Evolutionary conservation across 2,113 vertebrate species (phyloP), one percentile per base, ranked within the genome.

Genomic region (Anguilla japonica): DNA sequence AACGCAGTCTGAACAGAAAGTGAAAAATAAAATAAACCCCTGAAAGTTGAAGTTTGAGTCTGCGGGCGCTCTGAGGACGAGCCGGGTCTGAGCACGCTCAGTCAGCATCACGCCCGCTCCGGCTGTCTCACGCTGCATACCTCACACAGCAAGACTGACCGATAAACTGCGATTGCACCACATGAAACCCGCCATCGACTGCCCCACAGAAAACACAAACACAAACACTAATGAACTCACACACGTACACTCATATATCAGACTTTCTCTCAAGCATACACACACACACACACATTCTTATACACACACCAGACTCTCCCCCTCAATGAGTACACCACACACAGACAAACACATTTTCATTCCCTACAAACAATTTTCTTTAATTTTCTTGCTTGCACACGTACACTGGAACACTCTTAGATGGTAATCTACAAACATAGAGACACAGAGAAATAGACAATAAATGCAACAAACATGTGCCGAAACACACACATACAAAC

Each of bases 151-250:
- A 46, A 53, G 40, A 81, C 81, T 78, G 83, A 82, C 83, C 75
- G 86, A 87, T 83, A 75, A 83, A 83, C 60, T 82, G 81, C 29
- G 81, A 83, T 56, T 82, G 56, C 81, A 75, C 40, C n/a, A 67
- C 71, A 46, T 11, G 41, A 63, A 81, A 46, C 81, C 18, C 34
- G 57, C 53, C n/a, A 87, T 46, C 39, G 41, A 56, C 29, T 50
- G n/a, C 34, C 14, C 14, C 57, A 18, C 57, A 18, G 14, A 14
- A 11, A 46, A 56, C 60, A 53, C 40, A 34, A 83, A 53, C 20
- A 15, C 40, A 8, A 14, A 43, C 50, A 20, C 34, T 41, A 46
- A 46, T 34, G 29, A 5, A 41, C 80, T 39, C 75, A 79, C 18
- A 79, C n/a, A 34, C 34, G 34, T 34, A 18, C 40, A 41, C 60